Evolutionary conservation across 2,888 invertebrate species (phyloP).

Genomic region (Heliconius ethilla): DNA sequence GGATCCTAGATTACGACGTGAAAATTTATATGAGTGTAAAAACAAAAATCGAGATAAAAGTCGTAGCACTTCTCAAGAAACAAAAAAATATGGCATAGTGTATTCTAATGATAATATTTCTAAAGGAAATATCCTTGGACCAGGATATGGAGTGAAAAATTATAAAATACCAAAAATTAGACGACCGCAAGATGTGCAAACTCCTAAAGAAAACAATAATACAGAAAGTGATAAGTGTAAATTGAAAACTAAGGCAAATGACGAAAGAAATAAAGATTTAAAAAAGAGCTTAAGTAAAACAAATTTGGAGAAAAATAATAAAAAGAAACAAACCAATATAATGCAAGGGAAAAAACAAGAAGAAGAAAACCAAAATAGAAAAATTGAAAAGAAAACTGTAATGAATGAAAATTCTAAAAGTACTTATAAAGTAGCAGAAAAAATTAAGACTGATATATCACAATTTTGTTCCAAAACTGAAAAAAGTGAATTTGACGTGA

Average conservation of each 20-base stretch:
- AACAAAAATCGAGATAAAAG: conserved; percentile 48
- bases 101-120: conserved; percentile 74
- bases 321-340: background rate
- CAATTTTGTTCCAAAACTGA: background rate
- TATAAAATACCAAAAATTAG: conserved; percentile 79
- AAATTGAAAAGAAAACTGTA: background rate
- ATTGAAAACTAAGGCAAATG: background rate
- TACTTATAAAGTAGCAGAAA: background rate
- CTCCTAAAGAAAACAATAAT: conserved; percentile 35
- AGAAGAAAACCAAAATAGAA: background rate
- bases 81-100: conserved; percentile 62
- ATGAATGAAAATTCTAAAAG: background rate
- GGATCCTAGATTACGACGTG: conserved; percentile 64
- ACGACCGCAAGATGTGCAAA: conserved; percentile 53
- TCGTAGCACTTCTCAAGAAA: conserved; percentile 45
- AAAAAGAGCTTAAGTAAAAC: background rate
- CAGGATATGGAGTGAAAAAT: conserved; percentile 73
- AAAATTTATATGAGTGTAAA: conserved; percentile 46
- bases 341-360: background rate
- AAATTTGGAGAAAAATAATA: conserved; percentile 3
- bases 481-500: background rate
- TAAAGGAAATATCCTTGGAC: conserved; percentile 66
- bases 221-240: conserved; percentile 6
- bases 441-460: background rate
- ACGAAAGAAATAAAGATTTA: conserved; percentile 18